Percentiles rank a stretch among this genome's conserved stretches.
phyloP scores from a whole-genome alignment of 2,888 invertebrate species.

The Tetropium fuscum region DNA sequence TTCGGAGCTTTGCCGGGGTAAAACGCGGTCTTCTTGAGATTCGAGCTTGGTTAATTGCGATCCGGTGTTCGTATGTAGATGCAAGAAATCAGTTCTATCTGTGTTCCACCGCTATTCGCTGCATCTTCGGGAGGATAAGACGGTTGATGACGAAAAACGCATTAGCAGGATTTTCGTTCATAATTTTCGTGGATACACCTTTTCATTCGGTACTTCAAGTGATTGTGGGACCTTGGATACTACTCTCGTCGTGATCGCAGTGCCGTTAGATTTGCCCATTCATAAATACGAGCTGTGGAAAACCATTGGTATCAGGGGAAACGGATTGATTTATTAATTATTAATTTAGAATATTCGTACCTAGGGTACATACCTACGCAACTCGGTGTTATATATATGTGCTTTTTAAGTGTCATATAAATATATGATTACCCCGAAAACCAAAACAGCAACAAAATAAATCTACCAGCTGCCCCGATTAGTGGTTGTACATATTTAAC shows the following conservation, averaged over 20 bases:
- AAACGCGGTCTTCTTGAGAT: conserved; percentile 28
- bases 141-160: too few relatives aligned
- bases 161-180: too few relatives aligned
- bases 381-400: too few relatives aligned
- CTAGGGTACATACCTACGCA: too few relatives aligned
- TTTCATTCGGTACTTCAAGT: conserved; percentile 25
- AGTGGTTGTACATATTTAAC: too few relatives aligned
- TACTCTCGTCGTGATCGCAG: conserved; percentile 17
- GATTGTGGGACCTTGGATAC: conserved; percentile 34
- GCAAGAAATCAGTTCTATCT: conserved; percentile 3
- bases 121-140: not conserved
- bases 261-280: conserved; percentile 31
- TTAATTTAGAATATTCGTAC: too few relatives aligned
- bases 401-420: too few relatives aligned
- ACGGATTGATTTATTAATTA: conserved; percentile 7
- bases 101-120: conserved; percentile 8
- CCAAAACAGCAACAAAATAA: too few relatives aligned
- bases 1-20: conserved; percentile 45
- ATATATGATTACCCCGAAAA: too few relatives aligned
- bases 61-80: conserved; percentile 9
- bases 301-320: conserved; percentile 6
- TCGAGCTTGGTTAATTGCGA: conserved; percentile 10
- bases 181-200: conserved; percentile 3
- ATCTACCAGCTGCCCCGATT: too few relatives aligned
- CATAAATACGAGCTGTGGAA: conserved; percentile 25